Percentiles rank a stretch among this genome's conserved stretches.
Conservation (phyloP, 1,140 invertebrate genomes). For the Triops longicaudatus region DNA sequence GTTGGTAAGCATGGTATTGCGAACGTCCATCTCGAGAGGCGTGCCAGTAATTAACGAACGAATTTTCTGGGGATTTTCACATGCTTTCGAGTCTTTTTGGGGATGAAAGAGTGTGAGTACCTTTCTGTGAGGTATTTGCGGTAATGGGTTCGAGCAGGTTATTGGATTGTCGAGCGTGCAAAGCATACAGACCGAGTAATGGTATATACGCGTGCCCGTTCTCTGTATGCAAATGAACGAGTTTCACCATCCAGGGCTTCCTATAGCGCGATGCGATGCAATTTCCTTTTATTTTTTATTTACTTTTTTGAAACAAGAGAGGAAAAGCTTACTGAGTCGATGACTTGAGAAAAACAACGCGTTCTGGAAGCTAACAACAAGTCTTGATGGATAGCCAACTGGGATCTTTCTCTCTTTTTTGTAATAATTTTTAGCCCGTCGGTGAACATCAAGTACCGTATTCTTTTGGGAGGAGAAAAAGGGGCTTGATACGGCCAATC, state of each 20-base stretch:
- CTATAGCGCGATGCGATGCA: neutral
- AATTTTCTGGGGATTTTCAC: neutral
- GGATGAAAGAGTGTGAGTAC: neutral
- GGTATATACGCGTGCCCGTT: neutral
- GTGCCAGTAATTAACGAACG: too few species aligned
- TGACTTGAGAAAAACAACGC: neutral
- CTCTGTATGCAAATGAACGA: neutral
- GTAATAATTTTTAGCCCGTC: neutral
- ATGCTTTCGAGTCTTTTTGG: neutral
- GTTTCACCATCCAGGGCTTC: neutral
- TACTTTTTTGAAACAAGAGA: neutral
- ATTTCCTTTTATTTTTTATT: neutral
- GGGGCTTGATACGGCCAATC: neutral
- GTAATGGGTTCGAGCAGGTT: neutral
- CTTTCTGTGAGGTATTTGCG: neutral
- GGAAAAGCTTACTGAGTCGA: neutral
- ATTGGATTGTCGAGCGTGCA: conserved; percentile 13
- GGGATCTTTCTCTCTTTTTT: neutral
- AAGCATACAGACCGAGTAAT: neutral
- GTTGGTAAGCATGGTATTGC: too few species aligned
- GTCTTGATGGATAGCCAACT: conserved; percentile 7
- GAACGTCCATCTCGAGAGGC: too few species aligned
- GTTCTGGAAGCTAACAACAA: neutral
- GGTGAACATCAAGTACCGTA: neutral
- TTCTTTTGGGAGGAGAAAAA: neutral